Evolutionary conservation across 2,888 invertebrate species (phyloP).

Genomic region (Macroteleia sp.): DNA sequence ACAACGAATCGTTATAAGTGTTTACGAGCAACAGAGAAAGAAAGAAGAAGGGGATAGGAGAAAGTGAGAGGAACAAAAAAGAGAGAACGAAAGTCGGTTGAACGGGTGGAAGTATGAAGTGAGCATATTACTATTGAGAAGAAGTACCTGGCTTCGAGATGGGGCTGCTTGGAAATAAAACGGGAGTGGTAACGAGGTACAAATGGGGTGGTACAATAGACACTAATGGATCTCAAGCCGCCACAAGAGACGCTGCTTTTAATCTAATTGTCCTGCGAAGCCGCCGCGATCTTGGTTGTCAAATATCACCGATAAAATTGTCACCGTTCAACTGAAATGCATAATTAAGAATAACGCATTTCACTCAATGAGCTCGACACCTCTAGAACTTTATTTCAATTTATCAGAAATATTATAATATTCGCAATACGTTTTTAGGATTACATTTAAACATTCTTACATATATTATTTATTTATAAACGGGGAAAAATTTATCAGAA

Average conservation of each 20-base stretch:
- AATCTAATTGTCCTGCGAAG: constrained; percentile 84
- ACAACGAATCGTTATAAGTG: constrained; percentile 4
- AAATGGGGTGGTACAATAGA: constrained; percentile 84
- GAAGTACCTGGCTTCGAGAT: constrained; percentile 84
- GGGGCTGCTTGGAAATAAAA: constrained; percentile 70
- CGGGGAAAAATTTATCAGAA: too few relatives aligned
- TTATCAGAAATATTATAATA: too few relatives aligned
- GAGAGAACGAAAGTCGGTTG: constrained; percentile 56
- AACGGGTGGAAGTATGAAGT: constrained; percentile 81
- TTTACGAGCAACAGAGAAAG: constrained; percentile 8
- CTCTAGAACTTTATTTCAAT: too few relatives aligned
- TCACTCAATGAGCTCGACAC: neutral
- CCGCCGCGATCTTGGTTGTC: constrained; percentile 66
- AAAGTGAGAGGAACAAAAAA: constrained; percentile 41
- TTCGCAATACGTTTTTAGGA: too few relatives aligned
- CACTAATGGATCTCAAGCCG: constrained; percentile 84
- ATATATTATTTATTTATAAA: too few relatives aligned
- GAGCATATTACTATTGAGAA: constrained; percentile 84
- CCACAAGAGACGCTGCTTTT: constrained; percentile 84
- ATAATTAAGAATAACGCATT: constrained; percentile 42
- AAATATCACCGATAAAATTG: constrained; percentile 65
- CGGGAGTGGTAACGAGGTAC: constrained; percentile 77
- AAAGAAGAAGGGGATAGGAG: constrained; percentile 7
- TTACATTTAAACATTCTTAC: too few relatives aligned
- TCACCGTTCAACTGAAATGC: constrained; percentile 32